A percentile compares a stretch with the other conserved stretches of the same genome.
Conservation (phyloP, 2,888 invertebrate genomes). For the Alitta virens region DNA sequence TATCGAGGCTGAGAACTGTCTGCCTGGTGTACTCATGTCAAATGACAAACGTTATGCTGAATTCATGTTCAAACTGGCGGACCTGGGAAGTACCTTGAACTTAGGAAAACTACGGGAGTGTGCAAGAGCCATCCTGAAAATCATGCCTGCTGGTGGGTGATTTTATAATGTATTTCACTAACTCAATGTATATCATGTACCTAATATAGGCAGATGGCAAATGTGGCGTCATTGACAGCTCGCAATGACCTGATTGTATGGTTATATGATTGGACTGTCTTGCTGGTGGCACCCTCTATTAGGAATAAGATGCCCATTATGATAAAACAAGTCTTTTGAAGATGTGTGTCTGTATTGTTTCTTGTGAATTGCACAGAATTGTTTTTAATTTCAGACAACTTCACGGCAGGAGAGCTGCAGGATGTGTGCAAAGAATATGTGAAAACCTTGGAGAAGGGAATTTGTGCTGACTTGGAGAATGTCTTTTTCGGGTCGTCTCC, state of each 20-base stretch:
- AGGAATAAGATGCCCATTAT: too few relatives aligned
- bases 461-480: constrained; percentile 55
- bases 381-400: constrained; percentile 44
- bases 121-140: constrained; percentile 73
- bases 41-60: constrained; percentile 66
- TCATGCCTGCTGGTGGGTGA: constrained; percentile 73
- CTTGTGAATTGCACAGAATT: background rate
- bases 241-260: too few relatives aligned
- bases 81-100: constrained; percentile 79
- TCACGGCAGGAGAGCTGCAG: constrained; percentile 63
- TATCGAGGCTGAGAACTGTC: constrained; percentile 79
- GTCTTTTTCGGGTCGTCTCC: constrained; percentile 69
- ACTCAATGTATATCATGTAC: too few relatives aligned
- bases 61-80: constrained; percentile 72
- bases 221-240: too few relatives aligned
- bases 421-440: constrained; percentile 59
- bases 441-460: constrained; percentile 28
- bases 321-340: too few relatives aligned
- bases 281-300: too few relatives aligned
- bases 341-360: too few relatives aligned
- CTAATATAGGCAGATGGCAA: too few relatives aligned
- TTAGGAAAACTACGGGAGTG: constrained; percentile 81
- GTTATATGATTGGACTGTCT: too few relatives aligned
- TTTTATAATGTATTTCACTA: too few relatives aligned
- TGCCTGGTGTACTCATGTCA: constrained; percentile 92